Conservation (phyloP, 2,113 vertebrate species). For the Alexandromys fortis region DNA sequence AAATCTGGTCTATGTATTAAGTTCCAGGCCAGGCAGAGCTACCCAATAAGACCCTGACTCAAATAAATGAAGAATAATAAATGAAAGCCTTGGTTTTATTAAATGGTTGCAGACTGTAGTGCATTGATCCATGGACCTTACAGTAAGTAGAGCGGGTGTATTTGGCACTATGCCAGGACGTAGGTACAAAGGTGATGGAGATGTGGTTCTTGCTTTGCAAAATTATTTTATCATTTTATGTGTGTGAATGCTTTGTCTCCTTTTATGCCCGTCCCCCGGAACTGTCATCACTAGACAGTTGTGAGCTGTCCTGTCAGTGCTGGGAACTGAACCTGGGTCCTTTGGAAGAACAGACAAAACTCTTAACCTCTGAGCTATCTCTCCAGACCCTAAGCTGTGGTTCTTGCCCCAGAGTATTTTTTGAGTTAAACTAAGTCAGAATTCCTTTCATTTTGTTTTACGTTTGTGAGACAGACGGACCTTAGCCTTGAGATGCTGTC, state of each 20-base stretch:
- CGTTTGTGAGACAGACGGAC: background rate
- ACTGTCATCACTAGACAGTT: background rate
- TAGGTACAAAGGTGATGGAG: slow-evolving; percentile 1
- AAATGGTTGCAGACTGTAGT: background rate
- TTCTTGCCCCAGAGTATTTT: background rate
- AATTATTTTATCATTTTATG: background rate
- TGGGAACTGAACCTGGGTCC: background rate
- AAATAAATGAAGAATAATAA: too few relatives aligned
- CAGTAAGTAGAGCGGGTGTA: background rate
- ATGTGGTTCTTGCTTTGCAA: background rate
- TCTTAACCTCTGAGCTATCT: background rate
- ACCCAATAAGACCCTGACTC: background rate
- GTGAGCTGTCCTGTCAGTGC: background rate
- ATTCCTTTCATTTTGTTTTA: background rate
- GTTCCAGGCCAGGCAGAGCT: background rate
- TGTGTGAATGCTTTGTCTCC: background rate
- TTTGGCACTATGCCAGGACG: background rate
- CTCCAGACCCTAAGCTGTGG: background rate
- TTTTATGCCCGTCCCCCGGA: background rate
- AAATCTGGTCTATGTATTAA: background rate
- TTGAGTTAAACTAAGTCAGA: background rate
- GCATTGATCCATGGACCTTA: background rate
- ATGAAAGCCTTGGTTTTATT: background rate
- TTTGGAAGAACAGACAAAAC: background rate
- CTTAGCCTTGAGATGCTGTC: background rate